phyloP scores from a whole-genome alignment of 2,888 invertebrate genomes.

The Apantesis nais region DNA sequence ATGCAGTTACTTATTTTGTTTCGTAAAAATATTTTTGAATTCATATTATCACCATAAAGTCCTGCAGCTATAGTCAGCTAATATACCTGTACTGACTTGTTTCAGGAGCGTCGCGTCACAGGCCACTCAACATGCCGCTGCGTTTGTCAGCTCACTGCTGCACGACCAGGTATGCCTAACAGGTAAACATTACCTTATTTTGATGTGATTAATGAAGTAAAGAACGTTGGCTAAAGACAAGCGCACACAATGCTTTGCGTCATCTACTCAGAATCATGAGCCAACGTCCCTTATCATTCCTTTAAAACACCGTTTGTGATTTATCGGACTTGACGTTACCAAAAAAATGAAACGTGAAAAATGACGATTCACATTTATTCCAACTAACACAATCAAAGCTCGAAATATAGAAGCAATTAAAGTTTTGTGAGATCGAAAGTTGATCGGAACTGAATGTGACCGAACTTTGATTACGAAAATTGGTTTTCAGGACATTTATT shows the following conservation, averaged over 20 bases:
- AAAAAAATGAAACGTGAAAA: neutral
- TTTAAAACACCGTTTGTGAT: neutral
- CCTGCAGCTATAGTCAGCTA: neutral
- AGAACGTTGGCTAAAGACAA: neutral
- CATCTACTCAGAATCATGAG: no score
- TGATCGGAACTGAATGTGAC: no score
- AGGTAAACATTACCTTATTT: neutral
- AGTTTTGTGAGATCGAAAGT: no score
- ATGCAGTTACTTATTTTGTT: no score
- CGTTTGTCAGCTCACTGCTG: neutral
- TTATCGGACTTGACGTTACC: neutral
- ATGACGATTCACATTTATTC: neutral
- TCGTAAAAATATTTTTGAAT: neutral
- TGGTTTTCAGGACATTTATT: no score
- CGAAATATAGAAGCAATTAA: no score
- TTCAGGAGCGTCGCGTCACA: neutral
- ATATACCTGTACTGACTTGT: neutral
- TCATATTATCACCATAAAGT: neutral
- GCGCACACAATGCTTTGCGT: no score
- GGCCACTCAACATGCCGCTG: neutral
- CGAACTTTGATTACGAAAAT: no score
- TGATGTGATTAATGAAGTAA: neutral
- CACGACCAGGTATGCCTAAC: slow-evolving; percentile 3
- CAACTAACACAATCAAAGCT: neutral
- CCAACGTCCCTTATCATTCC: neutral